A percentile compares a stretch with the other conserved stretches of the same genome.
Evolutionary conservation across 2,888 invertebrate genomes (phyloP).

Genomic region (Lingula anatina): DNA sequence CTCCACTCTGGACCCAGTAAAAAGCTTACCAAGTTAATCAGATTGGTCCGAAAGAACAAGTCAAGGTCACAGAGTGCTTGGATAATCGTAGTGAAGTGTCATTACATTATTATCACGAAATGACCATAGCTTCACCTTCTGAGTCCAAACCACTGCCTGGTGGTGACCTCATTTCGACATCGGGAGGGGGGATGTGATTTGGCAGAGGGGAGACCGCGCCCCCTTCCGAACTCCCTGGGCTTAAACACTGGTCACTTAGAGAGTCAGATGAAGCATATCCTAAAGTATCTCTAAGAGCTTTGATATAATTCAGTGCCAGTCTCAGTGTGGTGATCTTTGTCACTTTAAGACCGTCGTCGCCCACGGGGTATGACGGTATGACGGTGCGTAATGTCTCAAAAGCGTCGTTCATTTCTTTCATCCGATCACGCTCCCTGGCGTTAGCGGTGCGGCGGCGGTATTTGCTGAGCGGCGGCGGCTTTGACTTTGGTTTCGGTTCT

Average conservation of each 20-base stretch:
- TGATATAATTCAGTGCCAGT: constrained; percentile 82
- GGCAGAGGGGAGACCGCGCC: background rate
- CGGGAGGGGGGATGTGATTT: background rate
- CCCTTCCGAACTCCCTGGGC: background rate
- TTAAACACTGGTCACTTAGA: background rate
- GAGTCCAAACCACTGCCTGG: background rate
- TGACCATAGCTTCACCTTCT: background rate
- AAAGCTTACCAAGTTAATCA: too few relatives aligned
- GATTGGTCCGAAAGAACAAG: too few relatives aligned
- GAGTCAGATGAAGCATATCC: constrained; percentile 15
- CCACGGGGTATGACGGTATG: constrained; percentile 59
- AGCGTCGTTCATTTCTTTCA: constrained; percentile 85
- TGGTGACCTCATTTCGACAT: constrained; percentile 1
- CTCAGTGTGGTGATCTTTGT: constrained; percentile 85
- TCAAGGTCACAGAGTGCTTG: too few relatives aligned
- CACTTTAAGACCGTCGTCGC: constrained; percentile 60
- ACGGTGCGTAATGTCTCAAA: constrained; percentile 76
- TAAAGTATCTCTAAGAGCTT: constrained; percentile 57
- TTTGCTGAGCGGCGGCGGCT: constrained; percentile 70
- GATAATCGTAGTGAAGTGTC: too few relatives aligned
- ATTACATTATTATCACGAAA: background rate
- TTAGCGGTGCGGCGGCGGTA: constrained; percentile 86
- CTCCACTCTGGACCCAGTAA: too few relatives aligned
- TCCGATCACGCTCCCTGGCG: constrained; percentile 77
- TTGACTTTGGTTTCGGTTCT: constrained; percentile 54